These are phyloP conservation scores for Lithophane semibrunnea DNA, from an alignment of 2,888 invertebrate species.

Conservation along the genomic window DNA sequence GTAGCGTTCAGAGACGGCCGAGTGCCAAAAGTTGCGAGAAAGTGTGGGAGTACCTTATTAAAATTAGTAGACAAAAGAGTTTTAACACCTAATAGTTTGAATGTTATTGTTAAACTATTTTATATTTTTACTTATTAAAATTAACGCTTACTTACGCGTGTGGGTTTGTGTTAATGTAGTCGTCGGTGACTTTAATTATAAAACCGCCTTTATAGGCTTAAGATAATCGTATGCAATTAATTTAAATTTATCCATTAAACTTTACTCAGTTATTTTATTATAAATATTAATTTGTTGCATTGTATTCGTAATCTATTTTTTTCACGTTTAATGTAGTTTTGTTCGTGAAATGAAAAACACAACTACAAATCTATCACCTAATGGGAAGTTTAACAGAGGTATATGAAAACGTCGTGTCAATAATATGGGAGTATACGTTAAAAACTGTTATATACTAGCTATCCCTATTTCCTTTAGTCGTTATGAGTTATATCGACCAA, in stretches of 20 bases:
- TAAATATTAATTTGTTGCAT: conserved; percentile 71
- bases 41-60: conserved; percentile 67
- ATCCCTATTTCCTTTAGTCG: conserved; percentile 57
- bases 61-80: conserved; percentile 71
- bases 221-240: conserved; percentile 69
- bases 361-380: conserved; percentile 59
- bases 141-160: conserved; percentile 84
- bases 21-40: conserved; percentile 67
- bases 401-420: conserved; percentile 52
- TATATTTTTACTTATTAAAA: conserved; percentile 72
- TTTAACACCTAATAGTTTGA: conserved; percentile 71
- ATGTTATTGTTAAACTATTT: conserved; percentile 71
- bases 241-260: conserved; percentile 70
- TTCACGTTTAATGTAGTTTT: conserved; percentile 54
- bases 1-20: conserved; percentile 78
- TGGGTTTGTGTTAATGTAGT: conserved; percentile 90
- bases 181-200: conserved; percentile 69
- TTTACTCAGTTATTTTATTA: conserved; percentile 61
- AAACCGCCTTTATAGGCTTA: conserved; percentile 65
- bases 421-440: conserved; percentile 48
- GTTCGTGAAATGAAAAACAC: conserved; percentile 63
- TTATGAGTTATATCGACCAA: conserved; percentile 59
- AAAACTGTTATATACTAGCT: conserved; percentile 55
- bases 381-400: conserved; percentile 58
- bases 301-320: conserved; percentile 62